Evolutionary conservation across 1,140 invertebrate genomes (phyloP).

Genomic region (Sycophaga agraensis): DNA sequence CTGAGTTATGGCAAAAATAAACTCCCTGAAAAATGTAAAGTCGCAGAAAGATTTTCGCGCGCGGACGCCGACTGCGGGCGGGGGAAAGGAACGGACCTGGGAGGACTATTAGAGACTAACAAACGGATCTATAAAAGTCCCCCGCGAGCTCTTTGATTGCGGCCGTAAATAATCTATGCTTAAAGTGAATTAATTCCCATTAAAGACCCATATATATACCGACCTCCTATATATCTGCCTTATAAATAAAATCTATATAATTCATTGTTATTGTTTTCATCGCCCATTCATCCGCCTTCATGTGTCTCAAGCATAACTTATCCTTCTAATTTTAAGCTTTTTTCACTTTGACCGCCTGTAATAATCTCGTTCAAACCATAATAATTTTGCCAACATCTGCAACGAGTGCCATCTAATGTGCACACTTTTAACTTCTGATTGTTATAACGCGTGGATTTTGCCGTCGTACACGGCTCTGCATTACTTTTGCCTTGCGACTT

Average conservation of each 20-base stretch:
- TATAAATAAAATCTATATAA: conserved; percentile 22
- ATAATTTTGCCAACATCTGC: too few species aligned
- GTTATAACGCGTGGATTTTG: too few species aligned
- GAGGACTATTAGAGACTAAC: conserved; percentile 21
- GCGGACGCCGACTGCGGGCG: neutral
- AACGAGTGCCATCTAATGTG: too few species aligned
- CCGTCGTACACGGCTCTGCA: too few species aligned
- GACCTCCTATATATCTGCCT: conserved; percentile 36
- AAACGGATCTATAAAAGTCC: conserved; percentile 30
- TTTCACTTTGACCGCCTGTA: too few species aligned
- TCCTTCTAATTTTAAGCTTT: neutral
- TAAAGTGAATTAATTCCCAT: conserved; percentile 38
- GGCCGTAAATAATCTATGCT: conserved; percentile 47
- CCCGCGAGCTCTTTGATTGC: conserved; percentile 25
- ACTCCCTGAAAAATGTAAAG: conserved; percentile 17
- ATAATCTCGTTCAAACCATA: too few species aligned
- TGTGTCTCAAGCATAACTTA: conserved; percentile 4
- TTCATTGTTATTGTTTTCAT: conserved; percentile 17
- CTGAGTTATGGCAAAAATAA: conserved; percentile 27
- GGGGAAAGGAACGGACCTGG: neutral
- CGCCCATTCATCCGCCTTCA: conserved; percentile 18
- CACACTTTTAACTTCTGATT: too few species aligned
- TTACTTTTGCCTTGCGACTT: too few species aligned
- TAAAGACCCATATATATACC: conserved; percentile 25
- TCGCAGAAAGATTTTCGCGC: conserved; percentile 13